phyloP scores from a whole-genome alignment of 1,140 invertebrate species.

The Zophobas morio region DNA sequence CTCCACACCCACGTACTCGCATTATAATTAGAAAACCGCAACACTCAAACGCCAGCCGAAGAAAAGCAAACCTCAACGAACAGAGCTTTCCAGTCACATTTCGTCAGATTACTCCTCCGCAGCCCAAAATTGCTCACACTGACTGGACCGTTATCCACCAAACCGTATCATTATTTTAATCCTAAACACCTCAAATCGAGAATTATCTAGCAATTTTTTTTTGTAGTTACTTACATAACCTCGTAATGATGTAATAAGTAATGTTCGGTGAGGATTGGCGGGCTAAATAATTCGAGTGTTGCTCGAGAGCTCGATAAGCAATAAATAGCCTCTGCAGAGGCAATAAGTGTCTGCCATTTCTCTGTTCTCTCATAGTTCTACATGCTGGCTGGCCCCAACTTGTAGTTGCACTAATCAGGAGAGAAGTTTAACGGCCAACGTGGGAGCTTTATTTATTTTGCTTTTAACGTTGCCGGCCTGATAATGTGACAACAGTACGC shows the following conservation, averaged over 20 bases:
- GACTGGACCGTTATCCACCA: too few relatives aligned
- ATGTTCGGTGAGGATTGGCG: too few relatives aligned
- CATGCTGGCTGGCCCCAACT: constrained; percentile 13
- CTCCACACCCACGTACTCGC: too few relatives aligned
- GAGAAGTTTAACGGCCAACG: constrained; percentile 17
- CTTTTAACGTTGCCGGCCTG: constrained; percentile 1
- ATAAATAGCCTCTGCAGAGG: constrained; percentile 18
- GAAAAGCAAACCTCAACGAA: too few relatives aligned
- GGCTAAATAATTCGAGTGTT: too few relatives aligned
- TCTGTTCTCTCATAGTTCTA: background rate
- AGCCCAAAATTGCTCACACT: background rate
- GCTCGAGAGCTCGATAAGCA: constrained; percentile 11
- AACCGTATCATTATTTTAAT: too few relatives aligned
- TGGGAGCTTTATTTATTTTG: constrained; percentile 35
- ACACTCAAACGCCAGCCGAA: too few relatives aligned
- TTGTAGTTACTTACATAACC: background rate
- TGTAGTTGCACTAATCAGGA: constrained; percentile 33
- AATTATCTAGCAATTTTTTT: background rate
- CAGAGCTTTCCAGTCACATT: too few relatives aligned
- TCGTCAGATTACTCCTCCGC: too few relatives aligned
- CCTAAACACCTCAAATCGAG: too few relatives aligned
- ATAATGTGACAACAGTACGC: constrained; percentile 36
- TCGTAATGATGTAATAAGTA: too few relatives aligned
- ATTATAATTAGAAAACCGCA: too few relatives aligned
- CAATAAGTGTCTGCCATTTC: constrained; percentile 23